phyloP scores from a whole-genome alignment of 2,888 invertebrate species.

The Rhagophthalmus giganteus region DNA sequence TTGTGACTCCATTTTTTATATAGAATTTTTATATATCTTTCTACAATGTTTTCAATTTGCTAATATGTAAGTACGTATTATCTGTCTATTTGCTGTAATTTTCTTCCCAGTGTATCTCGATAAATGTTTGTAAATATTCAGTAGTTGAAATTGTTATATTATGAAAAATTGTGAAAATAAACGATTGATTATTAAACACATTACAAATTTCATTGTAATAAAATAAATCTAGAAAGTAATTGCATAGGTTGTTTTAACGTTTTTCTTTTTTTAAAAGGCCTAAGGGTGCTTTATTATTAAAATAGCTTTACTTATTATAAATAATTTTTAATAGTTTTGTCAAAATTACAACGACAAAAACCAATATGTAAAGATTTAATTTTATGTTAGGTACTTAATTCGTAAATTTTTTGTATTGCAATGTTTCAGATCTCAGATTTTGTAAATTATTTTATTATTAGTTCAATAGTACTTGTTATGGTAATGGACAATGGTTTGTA shows the following conservation, averaged over 20 bases:
- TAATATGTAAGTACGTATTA: too few relatives aligned
- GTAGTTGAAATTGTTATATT: background rate
- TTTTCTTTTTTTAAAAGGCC: constrained; percentile 19
- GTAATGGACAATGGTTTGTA: constrained; percentile 53
- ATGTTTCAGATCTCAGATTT: constrained; percentile 48
- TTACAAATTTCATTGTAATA: constrained; percentile 21
- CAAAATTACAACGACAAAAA: constrained; percentile 21
- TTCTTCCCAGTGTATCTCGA: background rate
- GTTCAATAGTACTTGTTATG: constrained; percentile 52
- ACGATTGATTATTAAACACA: too few relatives aligned
- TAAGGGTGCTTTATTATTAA: constrained; percentile 27
- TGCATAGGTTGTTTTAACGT: constrained; percentile 12
- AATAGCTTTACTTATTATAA: constrained; percentile 14
- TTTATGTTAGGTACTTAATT: constrained; percentile 48
- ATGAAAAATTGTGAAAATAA: background rate
- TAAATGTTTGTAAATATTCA: background rate
- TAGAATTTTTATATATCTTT: too few relatives aligned
- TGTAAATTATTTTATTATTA: constrained; percentile 43
- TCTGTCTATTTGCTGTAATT: too few relatives aligned
- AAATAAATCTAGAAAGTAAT: constrained; percentile 10
- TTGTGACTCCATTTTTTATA: too few relatives aligned
- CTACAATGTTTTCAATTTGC: too few relatives aligned
- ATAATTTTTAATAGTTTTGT: constrained; percentile 6
- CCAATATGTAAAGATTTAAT: constrained; percentile 22
- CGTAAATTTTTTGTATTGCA: constrained; percentile 36